A percentile compares a stretch with the other conserved stretches of the same genome.
Conservation (phyloP, 2,113 vertebrate genomes). For the Hippocampus abdominalis region DNA sequence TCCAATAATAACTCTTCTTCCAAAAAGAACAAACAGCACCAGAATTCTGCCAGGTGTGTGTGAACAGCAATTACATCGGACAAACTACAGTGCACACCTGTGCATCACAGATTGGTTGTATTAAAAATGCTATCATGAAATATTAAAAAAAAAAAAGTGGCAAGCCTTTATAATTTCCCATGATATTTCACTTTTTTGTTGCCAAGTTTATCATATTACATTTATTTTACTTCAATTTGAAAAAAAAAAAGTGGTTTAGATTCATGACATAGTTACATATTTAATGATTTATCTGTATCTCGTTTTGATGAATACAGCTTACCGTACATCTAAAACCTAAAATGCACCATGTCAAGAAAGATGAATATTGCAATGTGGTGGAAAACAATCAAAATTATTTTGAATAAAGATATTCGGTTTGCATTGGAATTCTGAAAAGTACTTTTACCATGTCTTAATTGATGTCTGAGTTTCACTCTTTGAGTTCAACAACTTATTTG, state of each 20-base stretch:
- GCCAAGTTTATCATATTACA: not conserved
- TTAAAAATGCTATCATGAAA: not conserved
- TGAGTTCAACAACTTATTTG: no score
- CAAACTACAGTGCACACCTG: not conserved
- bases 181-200: not conserved
- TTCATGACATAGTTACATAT: not conserved
- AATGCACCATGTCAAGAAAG: not conserved
- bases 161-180: no score
- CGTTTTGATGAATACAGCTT: not conserved
- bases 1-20: slow-evolving; percentile 78
- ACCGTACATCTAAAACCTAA: not conserved
- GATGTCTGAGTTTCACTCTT: no score
- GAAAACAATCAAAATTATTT: not conserved
- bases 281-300: not conserved
- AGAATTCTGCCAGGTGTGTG: slow-evolving; percentile 82
- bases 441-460: not conserved
- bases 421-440: not conserved
- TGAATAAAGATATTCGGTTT: no score
- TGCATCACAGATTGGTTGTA: not conserved
- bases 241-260: not conserved
- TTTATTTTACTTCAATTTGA: not conserved
- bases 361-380: not conserved
- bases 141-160: not conserved
- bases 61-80: not conserved
- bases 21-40: slow-evolving; percentile 94